These are phyloP conservation scores for Hybos culiciformis DNA, from an alignment of 2,888 invertebrate species.

Conservation along the genomic window DNA sequence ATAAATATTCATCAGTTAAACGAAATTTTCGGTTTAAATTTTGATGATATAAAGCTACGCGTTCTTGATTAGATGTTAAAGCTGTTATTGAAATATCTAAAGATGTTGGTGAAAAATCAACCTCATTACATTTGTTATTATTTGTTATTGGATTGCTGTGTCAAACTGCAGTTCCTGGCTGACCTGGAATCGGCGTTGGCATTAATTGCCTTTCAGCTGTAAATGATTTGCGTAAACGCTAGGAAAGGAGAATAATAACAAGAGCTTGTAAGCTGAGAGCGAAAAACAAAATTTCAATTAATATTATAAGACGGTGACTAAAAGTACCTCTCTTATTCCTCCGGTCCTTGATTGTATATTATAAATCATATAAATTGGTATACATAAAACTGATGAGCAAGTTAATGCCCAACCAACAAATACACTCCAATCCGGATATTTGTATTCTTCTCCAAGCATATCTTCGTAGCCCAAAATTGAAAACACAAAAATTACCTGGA, in stretches of 20 bases:
- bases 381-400: conserved; percentile 70
- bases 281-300: neutral
- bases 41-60: neutral
- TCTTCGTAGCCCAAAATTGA: conserved; percentile 69
- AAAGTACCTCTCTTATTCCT: conserved; percentile 36
- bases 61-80: neutral
- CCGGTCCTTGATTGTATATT: conserved; percentile 59
- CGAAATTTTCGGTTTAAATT: neutral
- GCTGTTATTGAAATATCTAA: neutral
- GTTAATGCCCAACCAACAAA: conserved; percentile 71
- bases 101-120: conserved; percentile 3
- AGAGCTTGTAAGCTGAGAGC: neutral
- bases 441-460: conserved; percentile 58
- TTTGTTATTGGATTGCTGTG: conserved; percentile 25
- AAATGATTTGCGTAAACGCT: conserved; percentile 21
- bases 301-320: neutral
- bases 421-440: conserved; percentile 70
- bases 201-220: conserved; percentile 25
- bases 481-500: conserved; percentile 64
- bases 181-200: conserved; percentile 32
- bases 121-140: conserved; percentile 8
- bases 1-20: conserved; percentile 24
- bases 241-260: conserved; percentile 1
- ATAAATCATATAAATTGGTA: conserved; percentile 72
- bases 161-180: conserved; percentile 35